Base-by-base conservation (phyloP, 2,888 invertebrate genomes). In the Eustalomyia histrio region DNA sequence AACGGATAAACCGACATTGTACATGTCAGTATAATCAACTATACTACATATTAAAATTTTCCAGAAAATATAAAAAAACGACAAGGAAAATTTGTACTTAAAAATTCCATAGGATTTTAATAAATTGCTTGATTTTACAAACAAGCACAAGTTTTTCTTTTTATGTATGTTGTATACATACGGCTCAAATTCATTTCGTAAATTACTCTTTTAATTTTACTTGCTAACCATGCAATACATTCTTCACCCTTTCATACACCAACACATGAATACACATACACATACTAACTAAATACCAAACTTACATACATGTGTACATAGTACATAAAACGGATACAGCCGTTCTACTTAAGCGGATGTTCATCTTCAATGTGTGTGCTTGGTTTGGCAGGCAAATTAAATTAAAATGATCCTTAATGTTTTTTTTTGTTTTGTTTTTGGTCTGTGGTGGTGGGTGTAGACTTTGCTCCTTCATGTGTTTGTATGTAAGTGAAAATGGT, bases 371-470 rank as follows among this genome's bases (percentile, higher is more conserved):
- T 74, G 61, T 81, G 78, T 75, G 60, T 78, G 76, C 68, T 52
- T 73, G 76, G 76, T 65, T 73, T 76, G 76, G 78, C 69, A 78
- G 39, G 81, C 81, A 81, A 81, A 81, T 81, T 78, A 81, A 81
- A 78, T 78, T 81, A 81, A 75, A 78, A 78, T 71, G 71, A 81
- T 81, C 57, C 78, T 71, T 61, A 61, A 69, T 75, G 64, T 24
- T 17, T 61, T 17, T 63, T 6, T 29, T 29, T 29, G 2, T 29
- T 29, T 29, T 29, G 4, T 29, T 29, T 29, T 29, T 24, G 24
- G 4, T 29, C 6, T 29, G 29, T 29, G 29, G 7, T 7, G 4
- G 16, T 5, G 21, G 14, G 12, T 24, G 16, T 24, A 50, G 61
- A 29, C 33, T 4, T 69, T 67, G 65, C 58, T 14, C 24, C 21